Percentiles rank a stretch among this genome's conserved stretches.
Evolutionary conservation across 2,113 vertebrate genomes (phyloP).

Genomic region (Indri indri): DNA sequence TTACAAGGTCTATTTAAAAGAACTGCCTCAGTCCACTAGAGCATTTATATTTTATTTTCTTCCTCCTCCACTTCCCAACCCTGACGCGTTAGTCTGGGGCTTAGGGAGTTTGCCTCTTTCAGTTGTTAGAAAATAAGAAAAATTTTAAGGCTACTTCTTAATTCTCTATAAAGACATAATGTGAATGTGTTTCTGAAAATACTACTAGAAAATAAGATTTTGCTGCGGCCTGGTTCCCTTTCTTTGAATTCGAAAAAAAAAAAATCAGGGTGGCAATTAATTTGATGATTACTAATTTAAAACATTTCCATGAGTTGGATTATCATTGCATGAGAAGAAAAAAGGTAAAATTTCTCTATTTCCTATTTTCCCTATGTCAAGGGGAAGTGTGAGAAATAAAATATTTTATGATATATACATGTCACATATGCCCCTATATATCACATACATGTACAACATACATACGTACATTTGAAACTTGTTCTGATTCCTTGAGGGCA

Average conservation of each 20-base stretch:
- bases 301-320: background rate
- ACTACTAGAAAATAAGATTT: background rate
- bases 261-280: background rate
- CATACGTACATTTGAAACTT: background rate
- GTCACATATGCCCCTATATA: too few relatives aligned
- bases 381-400: background rate
- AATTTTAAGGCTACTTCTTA: background rate
- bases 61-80: background rate
- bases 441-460: too few relatives aligned
- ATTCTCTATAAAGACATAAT: background rate
- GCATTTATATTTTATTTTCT: background rate
- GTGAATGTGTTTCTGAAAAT: background rate
- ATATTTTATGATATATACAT: background rate
- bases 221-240: background rate
- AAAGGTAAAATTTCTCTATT: background rate
- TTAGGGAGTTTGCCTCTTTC: background rate
- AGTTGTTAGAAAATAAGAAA: background rate
- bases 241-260: constrained; percentile 24
- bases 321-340: background rate
- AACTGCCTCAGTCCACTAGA: background rate
- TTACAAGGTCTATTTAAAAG: background rate
- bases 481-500: background rate
- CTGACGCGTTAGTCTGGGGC: background rate
- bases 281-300: background rate
- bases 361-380: background rate